Evolutionary conservation across 2,797 vertebrate genomes (phyloP).

Genomic region (Threskiornis aethiopicus): DNA sequence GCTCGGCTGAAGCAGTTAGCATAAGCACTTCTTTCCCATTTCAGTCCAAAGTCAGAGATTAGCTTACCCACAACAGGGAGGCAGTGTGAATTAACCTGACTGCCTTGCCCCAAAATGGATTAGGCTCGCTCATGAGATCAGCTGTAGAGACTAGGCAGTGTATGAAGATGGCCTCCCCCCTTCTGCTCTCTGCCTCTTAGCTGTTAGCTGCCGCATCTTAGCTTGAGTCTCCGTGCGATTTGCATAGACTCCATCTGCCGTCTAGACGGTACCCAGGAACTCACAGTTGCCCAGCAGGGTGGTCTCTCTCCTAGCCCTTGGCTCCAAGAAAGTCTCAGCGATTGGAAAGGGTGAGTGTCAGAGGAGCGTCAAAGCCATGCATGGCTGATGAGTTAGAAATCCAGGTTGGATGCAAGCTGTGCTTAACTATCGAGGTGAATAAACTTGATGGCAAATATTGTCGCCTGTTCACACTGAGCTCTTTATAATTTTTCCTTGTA

Average conservation of each 20-base stretch:
- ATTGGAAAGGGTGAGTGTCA: not conserved
- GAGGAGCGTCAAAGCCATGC: not conserved
- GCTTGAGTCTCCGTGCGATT: not conserved
- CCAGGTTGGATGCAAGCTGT: not conserved
- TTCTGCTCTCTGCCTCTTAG: not conserved
- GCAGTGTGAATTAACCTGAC: not conserved
- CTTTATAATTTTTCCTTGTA: not conserved
- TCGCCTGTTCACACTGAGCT: not conserved
- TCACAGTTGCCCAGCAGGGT: not conserved
- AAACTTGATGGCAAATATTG: not conserved
- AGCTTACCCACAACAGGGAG: not conserved
- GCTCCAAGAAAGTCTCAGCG: not conserved
- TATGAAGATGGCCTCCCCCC: not conserved
- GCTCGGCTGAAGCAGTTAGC: not conserved
- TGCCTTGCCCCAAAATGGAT: not conserved
- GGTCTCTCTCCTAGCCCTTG: not conserved
- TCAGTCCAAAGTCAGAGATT: not conserved
- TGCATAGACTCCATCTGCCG: not conserved
- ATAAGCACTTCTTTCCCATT: not conserved
- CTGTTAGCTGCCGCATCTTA: not conserved
- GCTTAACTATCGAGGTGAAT: not conserved
- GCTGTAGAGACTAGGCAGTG: not conserved
- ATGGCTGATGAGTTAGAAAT: not conserved
- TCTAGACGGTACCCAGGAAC: conserved; percentile 25
- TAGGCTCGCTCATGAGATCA: not conserved